These are phyloP conservation scores for Gymnothorax javanicus DNA, from an alignment of 2,797 vertebrate species.

Conservation along the genomic window DNA sequence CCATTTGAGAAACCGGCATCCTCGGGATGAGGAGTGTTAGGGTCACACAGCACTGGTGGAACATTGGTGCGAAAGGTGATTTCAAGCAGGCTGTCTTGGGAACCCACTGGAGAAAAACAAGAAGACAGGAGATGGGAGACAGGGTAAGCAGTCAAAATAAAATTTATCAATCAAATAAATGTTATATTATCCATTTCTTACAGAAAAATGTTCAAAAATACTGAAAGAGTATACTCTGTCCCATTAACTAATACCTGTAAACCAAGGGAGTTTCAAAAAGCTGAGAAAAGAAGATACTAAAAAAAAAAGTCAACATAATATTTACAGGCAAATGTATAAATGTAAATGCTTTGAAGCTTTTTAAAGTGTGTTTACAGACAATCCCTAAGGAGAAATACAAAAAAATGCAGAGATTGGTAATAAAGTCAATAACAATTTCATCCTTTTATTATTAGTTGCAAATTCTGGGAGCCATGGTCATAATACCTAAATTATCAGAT, in stretches of 20 bases:
- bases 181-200: neutral
- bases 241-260: neutral
- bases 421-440: too few species aligned
- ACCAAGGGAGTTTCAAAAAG: neutral
- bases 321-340: too few species aligned
- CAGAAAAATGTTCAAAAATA: neutral
- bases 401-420: too few species aligned
- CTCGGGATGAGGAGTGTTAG: conserved; percentile 75
- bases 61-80: conserved; percentile 89
- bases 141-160: neutral
- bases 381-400: too few species aligned
- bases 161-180: neutral
- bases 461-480: too few species aligned
- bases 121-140: conserved; percentile 20
- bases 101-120: conserved; percentile 77
- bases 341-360: too few species aligned
- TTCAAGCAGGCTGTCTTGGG: conserved; percentile 96
- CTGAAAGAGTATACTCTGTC: neutral
- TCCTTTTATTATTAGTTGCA: too few species aligned
- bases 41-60: conserved; percentile 71
- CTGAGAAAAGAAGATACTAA: neutral
- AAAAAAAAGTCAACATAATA: too few species aligned
- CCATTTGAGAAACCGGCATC: conserved; percentile 66
- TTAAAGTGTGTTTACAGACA: too few species aligned
- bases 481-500: too few species aligned